A percentile compares a stretch with the other conserved stretches of the same genome.
Conservation (phyloP, 2,888 invertebrate genomes). For the Temnothorax rugatulus region DNA sequence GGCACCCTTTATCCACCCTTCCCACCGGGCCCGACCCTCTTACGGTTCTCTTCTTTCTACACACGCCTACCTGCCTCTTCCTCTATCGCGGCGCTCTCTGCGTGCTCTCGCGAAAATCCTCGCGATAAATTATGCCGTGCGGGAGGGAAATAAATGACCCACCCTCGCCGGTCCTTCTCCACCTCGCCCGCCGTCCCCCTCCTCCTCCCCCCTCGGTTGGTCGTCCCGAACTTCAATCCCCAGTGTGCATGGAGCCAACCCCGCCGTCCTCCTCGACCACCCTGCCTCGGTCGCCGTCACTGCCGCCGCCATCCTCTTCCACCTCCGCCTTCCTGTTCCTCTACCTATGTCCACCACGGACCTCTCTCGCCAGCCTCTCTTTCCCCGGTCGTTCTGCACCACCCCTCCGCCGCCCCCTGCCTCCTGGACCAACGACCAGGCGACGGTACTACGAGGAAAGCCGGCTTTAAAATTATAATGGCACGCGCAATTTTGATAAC, state of each 20-base stretch:
- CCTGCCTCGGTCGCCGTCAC: slow-evolving; percentile 56
- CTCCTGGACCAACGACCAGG: slow-evolving; percentile 72
- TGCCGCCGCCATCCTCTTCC: slow-evolving; percentile 64
- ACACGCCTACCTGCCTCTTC: slow-evolving; percentile 71
- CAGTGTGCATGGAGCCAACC: slow-evolving; percentile 74
- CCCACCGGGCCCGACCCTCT: slow-evolving; percentile 64
- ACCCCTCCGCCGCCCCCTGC: slow-evolving; percentile 64
- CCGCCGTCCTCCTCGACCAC: slow-evolving; percentile 64
- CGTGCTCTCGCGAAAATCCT: slow-evolving; percentile 86
- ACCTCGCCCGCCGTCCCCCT: slow-evolving; percentile 58
- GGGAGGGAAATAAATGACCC: slow-evolving; percentile 86
- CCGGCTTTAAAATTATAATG: slow-evolving; percentile 86
- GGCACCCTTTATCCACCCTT: slow-evolving; percentile 71
- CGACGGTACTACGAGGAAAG: slow-evolving; percentile 81
- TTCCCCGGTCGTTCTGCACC: slow-evolving; percentile 46
- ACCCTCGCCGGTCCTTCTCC: slow-evolving; percentile 81
- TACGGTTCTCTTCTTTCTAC: slow-evolving; percentile 73
- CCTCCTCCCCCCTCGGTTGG: slow-evolving; percentile 65
- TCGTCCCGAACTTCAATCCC: slow-evolving; percentile 80
- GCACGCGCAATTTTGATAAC: slow-evolving; percentile 86
- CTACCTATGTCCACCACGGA: slow-evolving; percentile 63
- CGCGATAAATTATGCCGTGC: slow-evolving; percentile 86
- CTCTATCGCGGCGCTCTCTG: slow-evolving; percentile 81
- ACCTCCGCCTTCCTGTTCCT: slow-evolving; percentile 61
- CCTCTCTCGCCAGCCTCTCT: slow-evolving; percentile 59